A percentile compares a stretch with the other conserved stretches of the same genome.
Conservation (phyloP, 1,140 invertebrate genomes). For the Diachasmimorpha longicaudata region DNA sequence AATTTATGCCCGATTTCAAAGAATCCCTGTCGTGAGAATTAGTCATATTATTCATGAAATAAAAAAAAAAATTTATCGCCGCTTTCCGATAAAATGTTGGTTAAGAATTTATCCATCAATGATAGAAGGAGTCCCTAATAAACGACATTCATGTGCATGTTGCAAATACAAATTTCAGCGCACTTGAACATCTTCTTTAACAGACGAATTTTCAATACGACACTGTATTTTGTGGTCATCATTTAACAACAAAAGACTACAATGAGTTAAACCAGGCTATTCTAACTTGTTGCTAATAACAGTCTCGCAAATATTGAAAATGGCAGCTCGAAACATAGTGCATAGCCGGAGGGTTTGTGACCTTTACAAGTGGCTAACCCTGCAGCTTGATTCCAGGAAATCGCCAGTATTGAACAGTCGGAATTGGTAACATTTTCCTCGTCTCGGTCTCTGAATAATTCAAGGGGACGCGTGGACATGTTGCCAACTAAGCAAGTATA, state of each 20-base stretch:
- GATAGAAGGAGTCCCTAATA: too few relatives aligned
- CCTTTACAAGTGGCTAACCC: background rate
- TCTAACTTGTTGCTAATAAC: background rate
- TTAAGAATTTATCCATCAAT: too few relatives aligned
- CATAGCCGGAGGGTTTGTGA: background rate
- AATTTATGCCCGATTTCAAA: too few relatives aligned
- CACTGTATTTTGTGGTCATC: too few relatives aligned
- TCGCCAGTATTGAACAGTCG: background rate
- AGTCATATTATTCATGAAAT: too few relatives aligned
- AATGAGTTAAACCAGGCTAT: background rate
- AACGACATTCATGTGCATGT: too few relatives aligned
- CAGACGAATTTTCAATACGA: too few relatives aligned
- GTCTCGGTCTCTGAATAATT: constrained; percentile 10
- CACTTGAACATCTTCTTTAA: too few relatives aligned
- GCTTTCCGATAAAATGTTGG: too few relatives aligned
- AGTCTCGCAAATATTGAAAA: background rate
- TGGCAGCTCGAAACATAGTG: background rate
- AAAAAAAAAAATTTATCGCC: too few relatives aligned
- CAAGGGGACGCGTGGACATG: background rate
- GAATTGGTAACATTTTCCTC: background rate
- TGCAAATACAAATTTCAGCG: too few relatives aligned
- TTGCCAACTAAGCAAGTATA: background rate
- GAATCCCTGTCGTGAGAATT: too few relatives aligned
- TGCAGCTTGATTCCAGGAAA: background rate
- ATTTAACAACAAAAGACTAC: background rate